Evolutionary conservation across 2,113 vertebrate genomes (phyloP).

Genomic region (Leucopsar rothschildi): DNA sequence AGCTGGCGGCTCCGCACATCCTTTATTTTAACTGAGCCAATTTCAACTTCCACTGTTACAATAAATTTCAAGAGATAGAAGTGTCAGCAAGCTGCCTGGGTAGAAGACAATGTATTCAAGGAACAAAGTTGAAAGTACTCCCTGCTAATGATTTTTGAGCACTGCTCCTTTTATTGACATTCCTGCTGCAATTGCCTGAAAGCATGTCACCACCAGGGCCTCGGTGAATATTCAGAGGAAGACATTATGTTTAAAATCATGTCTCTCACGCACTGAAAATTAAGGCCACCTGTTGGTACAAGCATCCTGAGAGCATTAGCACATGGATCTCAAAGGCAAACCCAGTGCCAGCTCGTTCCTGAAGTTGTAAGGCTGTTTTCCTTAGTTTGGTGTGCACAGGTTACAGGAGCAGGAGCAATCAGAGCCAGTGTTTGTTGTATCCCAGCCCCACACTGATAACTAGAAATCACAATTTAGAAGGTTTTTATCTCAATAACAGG

Average conservation of each 20-base stretch:
- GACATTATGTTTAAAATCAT: not conserved
- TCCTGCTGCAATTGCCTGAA: not conserved
- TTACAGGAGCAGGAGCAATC: not conserved
- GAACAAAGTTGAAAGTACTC: not conserved
- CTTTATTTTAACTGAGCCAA: not conserved
- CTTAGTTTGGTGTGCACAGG: not conserved
- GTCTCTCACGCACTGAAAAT: not conserved
- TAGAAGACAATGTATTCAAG: not conserved
- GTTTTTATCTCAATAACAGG: not conserved
- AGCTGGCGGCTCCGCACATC: not conserved
- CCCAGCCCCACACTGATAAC: not conserved
- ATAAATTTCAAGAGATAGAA: not conserved
- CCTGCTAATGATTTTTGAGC: not conserved
- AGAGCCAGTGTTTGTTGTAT: not conserved
- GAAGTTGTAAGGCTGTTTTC: not conserved
- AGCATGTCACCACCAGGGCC: not conserved
- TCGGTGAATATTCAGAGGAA: conserved; percentile 3
- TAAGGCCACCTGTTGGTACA: conserved; percentile 13
- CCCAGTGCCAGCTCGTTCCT: not conserved
- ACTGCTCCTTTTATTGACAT: not conserved
- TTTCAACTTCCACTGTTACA: not conserved
- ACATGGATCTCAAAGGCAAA: not conserved
- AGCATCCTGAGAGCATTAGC: not conserved
- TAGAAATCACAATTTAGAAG: not conserved
- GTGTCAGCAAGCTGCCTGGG: not conserved